A percentile compares a stretch with the other conserved stretches of the same genome.
Evolutionary conservation across 2,797 vertebrate genomes (phyloP).

Genomic region (Phrynocephalus guinanensis): DNA sequence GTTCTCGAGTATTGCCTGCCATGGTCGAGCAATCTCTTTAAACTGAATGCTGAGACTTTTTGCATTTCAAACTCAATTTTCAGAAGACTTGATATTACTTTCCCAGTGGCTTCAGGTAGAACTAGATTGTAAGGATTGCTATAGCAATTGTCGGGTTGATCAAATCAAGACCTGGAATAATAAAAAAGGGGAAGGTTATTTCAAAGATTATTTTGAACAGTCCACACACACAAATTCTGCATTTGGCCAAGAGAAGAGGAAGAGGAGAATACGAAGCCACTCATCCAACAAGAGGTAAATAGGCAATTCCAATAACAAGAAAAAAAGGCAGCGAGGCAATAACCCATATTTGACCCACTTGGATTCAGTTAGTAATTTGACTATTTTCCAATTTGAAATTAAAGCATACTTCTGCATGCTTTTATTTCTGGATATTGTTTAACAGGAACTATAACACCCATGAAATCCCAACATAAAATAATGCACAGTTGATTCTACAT

Average conservation of each 20-base stretch:
- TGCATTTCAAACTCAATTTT: slow-evolving; percentile 42
- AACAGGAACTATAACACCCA: slow-evolving; percentile 29
- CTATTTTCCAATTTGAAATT: slow-evolving; percentile 1
- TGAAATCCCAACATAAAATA: slow-evolving; percentile 20
- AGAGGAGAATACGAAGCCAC: not conserved
- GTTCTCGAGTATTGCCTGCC: slow-evolving; percentile 23
- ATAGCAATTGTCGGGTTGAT: slow-evolving; percentile 63
- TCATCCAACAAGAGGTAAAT: slow-evolving; percentile 8
- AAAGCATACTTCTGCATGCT: not conserved
- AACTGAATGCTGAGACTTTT: slow-evolving; percentile 44
- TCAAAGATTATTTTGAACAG: slow-evolving; percentile 39
- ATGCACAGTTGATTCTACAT: slow-evolving; percentile 1
- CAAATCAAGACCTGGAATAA: slow-evolving; percentile 45
- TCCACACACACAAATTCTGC: not conserved
- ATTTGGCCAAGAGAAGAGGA: slow-evolving; percentile 33
- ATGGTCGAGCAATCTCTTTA: slow-evolving; percentile 47
- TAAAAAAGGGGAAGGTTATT: slow-evolving; percentile 54
- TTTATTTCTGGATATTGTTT: slow-evolving; percentile 17
- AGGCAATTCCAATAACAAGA: not conserved
- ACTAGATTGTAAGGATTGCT: slow-evolving; percentile 51
- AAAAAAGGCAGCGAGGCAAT: not conserved
- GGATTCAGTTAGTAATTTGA: not conserved
- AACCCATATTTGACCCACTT: not conserved
- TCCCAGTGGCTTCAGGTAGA: slow-evolving; percentile 33
- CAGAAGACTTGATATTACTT: slow-evolving; percentile 45